Percentiles rank a stretch among this genome's conserved stretches.
Evolutionary conservation across 2,113 vertebrate genomes (phyloP).

Genomic region (Daboia siamensis): DNA sequence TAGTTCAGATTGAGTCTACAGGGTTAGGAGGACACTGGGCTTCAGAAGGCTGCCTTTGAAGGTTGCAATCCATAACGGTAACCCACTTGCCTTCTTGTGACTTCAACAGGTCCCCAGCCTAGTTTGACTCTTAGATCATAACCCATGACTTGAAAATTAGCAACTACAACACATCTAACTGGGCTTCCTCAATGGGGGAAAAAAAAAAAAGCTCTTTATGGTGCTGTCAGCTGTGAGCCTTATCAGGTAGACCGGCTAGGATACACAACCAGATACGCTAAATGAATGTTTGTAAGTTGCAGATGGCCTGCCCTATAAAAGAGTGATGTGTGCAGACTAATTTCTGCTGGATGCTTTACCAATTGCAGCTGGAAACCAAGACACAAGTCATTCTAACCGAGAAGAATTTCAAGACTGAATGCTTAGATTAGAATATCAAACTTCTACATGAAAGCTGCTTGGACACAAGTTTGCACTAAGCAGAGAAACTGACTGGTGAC

Average conservation of each 20-base stretch:
- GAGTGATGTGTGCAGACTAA: slow-evolving; percentile 22
- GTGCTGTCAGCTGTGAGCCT: no score
- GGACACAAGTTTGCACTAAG: slow-evolving; percentile 37
- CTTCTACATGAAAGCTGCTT: slow-evolving; percentile 41
- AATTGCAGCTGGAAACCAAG: slow-evolving; percentile 44
- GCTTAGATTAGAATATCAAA: slow-evolving; percentile 53
- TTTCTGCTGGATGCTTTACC: slow-evolving; percentile 19
- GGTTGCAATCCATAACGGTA: not conserved
- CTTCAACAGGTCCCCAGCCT: not conserved
- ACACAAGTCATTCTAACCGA: slow-evolving; percentile 48
- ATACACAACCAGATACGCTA: no score
- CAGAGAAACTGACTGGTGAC: not conserved
- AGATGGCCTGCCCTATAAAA: no score
- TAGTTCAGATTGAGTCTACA: not conserved
- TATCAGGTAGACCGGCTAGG: no score
- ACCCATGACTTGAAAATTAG: not conserved
- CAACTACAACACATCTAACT: not conserved
- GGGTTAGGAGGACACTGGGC: not conserved
- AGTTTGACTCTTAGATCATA: not conserved
- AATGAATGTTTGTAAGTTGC: no score
- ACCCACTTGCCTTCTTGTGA: not conserved
- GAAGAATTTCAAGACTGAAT: slow-evolving; percentile 42
- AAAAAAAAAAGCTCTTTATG: not conserved
- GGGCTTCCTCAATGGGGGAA: not conserved
- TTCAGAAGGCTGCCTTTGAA: not conserved